phyloP scores from a whole-genome alignment of 2,113 vertebrate species.

The Telmatochromis brichardi region DNA sequence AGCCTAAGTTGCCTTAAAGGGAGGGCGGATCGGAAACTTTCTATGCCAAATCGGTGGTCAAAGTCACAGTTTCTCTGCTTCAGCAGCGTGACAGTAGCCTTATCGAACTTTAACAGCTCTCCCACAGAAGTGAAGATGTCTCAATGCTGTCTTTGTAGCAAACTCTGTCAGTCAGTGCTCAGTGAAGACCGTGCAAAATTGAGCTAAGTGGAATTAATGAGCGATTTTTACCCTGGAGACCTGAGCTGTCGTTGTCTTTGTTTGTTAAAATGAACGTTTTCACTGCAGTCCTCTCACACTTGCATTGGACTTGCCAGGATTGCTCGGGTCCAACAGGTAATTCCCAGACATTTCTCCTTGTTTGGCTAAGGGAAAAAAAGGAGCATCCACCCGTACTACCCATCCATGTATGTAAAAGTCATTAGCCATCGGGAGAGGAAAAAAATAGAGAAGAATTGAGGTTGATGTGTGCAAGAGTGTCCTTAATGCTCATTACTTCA shows the following conservation, averaged over 20 bases:
- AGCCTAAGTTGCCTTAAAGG: neutral
- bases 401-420: constrained; percentile 55
- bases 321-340: constrained; percentile 57
- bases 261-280: constrained; percentile 52
- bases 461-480: neutral
- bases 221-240: constrained; percentile 48
- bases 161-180: constrained; percentile 44
- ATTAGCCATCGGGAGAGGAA: constrained; percentile 17
- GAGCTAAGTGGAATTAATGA: constrained; percentile 66
- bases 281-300: constrained; percentile 11
- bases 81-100: constrained; percentile 14
- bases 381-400: constrained; percentile 11
- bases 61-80: neutral
- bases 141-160: constrained; percentile 38
- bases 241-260: constrained; percentile 35
- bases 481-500: constrained; percentile 49
- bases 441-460: neutral
- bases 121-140: constrained; percentile 49
- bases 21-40: constrained; percentile 36
- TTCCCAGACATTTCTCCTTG: constrained; percentile 63
- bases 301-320: constrained; percentile 24
- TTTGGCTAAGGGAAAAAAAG: constrained; percentile 29
- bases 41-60: constrained; percentile 20
- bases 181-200: constrained; percentile 45
- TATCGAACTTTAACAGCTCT: constrained; percentile 25